Evolutionary conservation across 2,113 vertebrate species (phyloP).

Genomic region (Daubentonia madagascariensis): DNA sequence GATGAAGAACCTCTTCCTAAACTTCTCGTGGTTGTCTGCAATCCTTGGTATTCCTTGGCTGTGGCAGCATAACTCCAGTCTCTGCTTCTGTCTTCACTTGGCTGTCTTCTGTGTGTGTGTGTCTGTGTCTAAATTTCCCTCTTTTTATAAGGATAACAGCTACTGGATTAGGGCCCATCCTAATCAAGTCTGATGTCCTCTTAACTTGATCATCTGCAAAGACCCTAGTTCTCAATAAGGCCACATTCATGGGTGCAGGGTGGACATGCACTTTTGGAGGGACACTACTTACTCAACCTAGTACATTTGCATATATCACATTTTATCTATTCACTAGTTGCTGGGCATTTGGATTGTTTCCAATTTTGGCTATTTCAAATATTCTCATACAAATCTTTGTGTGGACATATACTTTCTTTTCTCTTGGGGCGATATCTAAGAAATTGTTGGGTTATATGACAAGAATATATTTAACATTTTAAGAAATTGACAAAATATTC

Average conservation of each 20-base stretch:
- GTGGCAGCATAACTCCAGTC: neutral
- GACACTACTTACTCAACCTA: neutral
- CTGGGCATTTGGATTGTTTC: neutral
- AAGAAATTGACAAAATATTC: neutral
- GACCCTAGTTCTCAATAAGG: neutral
- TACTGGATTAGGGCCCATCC: neutral
- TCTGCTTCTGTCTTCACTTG: neutral
- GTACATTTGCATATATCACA: fast-evolving
- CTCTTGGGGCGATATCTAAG: neutral
- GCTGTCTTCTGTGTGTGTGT: neutral
- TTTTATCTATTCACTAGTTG: neutral
- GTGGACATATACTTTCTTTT: neutral
- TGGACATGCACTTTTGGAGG: neutral
- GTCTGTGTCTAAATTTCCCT: neutral
- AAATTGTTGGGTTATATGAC: neutral
- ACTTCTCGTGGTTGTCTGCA: neutral
- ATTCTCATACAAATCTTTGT: neutral
- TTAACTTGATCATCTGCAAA: neutral
- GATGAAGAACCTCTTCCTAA: neutral
- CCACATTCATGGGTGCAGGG: neutral
- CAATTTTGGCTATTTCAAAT: neutral
- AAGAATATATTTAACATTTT: neutral
- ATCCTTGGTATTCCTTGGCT: neutral
- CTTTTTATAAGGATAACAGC: neutral
- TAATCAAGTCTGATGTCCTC: neutral